Conservation (phyloP, 2,797 vertebrate species). For the Falco biarmicus region DNA sequence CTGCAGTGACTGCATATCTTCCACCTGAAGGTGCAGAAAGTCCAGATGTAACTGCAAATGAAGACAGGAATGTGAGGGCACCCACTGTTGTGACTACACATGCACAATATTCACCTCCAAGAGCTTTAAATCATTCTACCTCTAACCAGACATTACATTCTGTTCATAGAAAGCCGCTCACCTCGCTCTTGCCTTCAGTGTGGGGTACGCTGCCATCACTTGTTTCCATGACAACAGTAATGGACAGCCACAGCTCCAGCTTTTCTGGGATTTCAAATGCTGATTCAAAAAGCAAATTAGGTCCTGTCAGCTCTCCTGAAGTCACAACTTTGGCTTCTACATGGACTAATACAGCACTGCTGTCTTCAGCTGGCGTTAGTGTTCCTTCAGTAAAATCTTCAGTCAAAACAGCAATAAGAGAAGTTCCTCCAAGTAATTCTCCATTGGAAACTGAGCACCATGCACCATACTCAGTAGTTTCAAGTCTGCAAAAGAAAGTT, state of each 20-base stretch:
- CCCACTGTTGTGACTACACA: not conserved
- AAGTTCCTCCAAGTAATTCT: constrained; percentile 35
- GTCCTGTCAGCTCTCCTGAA: not conserved
- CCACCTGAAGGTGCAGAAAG: not conserved
- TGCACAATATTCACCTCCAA: not conserved
- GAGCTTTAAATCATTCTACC: not conserved
- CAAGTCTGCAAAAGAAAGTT: constrained; percentile 40
- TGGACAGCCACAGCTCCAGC: not conserved
- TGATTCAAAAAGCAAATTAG: constrained; percentile 8
- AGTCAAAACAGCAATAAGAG: not conserved
- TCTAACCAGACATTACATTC: not conserved
- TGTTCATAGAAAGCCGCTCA: not conserved
- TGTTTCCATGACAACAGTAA: not conserved
- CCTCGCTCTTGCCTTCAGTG: not conserved
- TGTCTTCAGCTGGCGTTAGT: not conserved
- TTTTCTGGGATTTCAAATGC: not conserved
- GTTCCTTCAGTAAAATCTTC: not conserved
- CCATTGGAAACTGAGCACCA: not conserved
- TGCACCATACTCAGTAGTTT: not conserved
- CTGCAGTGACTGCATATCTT: not conserved
- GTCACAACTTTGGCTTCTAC: not conserved
- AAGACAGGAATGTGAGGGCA: not conserved
- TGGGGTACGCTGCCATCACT: not conserved
- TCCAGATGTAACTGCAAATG: not conserved
- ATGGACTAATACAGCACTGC: not conserved